Conservation (phyloP, 2,888 invertebrate species). For the Heteromurus nitidus region DNA sequence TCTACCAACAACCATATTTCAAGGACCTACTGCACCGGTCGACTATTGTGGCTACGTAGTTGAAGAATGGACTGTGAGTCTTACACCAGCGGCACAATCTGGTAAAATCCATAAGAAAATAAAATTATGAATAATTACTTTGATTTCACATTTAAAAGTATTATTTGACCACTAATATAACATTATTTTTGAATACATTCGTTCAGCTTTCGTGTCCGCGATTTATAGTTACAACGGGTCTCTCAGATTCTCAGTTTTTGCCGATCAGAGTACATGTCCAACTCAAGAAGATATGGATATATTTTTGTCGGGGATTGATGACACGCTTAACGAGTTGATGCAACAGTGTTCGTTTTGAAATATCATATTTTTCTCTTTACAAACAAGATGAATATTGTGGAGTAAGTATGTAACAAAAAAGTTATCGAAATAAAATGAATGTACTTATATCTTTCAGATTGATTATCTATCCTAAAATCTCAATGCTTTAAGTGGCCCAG, state of each 20-base stretch:
- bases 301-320: neutral
- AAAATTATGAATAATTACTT: no score
- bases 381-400: no score
- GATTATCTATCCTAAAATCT: no score
- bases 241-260: neutral
- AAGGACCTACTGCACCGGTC: neutral
- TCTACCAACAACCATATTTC: neutral
- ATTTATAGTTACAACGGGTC: neutral
- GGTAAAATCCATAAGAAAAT: no score
- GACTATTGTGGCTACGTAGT: neutral
- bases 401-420: no score
- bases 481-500: no score
- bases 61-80: neutral
- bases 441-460: no score
- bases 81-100: neutral
- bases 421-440: no score
- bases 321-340: neutral
- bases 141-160: no score
- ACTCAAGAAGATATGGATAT: neutral
- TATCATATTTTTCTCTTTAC: no score
- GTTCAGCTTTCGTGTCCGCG: neutral
- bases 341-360: no score
- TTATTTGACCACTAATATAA: no score
- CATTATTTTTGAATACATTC: neutral
- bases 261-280: neutral